phyloP scores from a whole-genome alignment of 1,140 invertebrate species.

The Cheumatopsyche charites region DNA sequence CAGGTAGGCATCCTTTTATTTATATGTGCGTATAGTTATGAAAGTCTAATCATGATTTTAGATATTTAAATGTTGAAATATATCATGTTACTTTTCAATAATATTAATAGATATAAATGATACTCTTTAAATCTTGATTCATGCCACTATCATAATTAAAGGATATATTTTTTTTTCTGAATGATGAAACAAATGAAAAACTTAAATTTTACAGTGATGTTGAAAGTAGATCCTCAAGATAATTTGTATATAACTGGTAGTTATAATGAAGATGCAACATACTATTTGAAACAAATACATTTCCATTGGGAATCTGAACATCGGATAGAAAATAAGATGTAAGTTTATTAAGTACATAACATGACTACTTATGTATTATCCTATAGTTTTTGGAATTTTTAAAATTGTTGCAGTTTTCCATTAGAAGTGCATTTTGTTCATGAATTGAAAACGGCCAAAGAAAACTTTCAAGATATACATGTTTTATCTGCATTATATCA shows the following conservation, averaged over 20 bases:
- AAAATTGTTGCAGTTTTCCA: conserved; percentile 38
- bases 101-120: too few relatives aligned
- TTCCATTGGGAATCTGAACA: conserved; percentile 46
- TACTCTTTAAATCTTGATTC: too few relatives aligned
- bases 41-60: too few relatives aligned
- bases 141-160: too few relatives aligned
- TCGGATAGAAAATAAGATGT: conserved; percentile 32
- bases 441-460: background rate
- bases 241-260: conserved; percentile 33
- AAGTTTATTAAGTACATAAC: background rate
- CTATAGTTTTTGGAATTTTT: background rate
- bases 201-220: conserved; percentile 28
- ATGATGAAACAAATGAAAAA: too few relatives aligned
- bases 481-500: conserved; percentile 40
- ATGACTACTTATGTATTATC: background rate
- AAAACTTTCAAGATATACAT: conserved; percentile 22
- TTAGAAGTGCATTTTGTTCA: conserved; percentile 46
- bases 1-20: conserved; percentile 22
- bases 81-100: too few relatives aligned
- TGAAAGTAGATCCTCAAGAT: conserved; percentile 28
- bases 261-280: conserved; percentile 29
- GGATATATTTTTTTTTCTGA: too few relatives aligned
- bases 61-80: too few relatives aligned
- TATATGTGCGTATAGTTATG: too few relatives aligned
- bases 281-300: conserved; percentile 36